A percentile compares a stretch with the other conserved stretches of the same genome.
Evolutionary conservation across 1,140 invertebrate genomes (phyloP).

Genomic region (Philopotamus ludificatus): DNA sequence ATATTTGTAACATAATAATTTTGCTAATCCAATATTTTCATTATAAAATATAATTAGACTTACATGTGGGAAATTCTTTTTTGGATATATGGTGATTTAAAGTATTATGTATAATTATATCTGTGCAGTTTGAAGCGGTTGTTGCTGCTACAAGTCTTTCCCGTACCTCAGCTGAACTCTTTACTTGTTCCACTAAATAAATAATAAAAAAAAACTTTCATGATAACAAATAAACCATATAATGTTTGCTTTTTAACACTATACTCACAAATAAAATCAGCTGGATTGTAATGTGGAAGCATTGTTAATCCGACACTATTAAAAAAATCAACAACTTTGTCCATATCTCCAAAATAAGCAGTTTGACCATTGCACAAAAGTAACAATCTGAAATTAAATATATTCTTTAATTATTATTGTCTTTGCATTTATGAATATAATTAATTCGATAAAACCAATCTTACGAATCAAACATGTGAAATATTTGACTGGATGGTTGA

Average conservation of each 20-base stretch:
- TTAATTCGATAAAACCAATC: constrained; percentile 13
- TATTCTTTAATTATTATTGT: no score
- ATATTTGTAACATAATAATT: no score
- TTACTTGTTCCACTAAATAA: constrained; percentile 80
- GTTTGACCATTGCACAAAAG: constrained; percentile 75
- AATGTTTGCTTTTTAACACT: no score
- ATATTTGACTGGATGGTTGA: constrained; percentile 86
- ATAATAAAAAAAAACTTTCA: no score
- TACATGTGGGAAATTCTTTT: constrained; percentile 30
- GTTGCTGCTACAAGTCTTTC: constrained; percentile 70
- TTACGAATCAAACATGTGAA: constrained; percentile 74
- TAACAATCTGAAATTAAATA: constrained; percentile 64
- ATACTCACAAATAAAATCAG: constrained; percentile 83
- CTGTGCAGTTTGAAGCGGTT: constrained; percentile 60
- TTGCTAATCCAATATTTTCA: no score
- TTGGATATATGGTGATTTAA: constrained; percentile 33
- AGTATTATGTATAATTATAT: constrained; percentile 47
- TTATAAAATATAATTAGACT: no score
- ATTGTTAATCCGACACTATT: constrained; percentile 71
- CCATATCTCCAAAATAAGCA: constrained; percentile 77
- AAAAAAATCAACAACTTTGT: constrained; percentile 76
- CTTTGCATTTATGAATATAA: no score
- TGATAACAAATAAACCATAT: no score
- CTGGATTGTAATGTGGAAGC: constrained; percentile 80
- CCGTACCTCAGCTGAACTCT: constrained; percentile 66